Evolutionary conservation across 2,797 vertebrate species (phyloP), one percentile per base, ranked within the genome.

Genomic region (Trematomus bernacchii): DNA sequence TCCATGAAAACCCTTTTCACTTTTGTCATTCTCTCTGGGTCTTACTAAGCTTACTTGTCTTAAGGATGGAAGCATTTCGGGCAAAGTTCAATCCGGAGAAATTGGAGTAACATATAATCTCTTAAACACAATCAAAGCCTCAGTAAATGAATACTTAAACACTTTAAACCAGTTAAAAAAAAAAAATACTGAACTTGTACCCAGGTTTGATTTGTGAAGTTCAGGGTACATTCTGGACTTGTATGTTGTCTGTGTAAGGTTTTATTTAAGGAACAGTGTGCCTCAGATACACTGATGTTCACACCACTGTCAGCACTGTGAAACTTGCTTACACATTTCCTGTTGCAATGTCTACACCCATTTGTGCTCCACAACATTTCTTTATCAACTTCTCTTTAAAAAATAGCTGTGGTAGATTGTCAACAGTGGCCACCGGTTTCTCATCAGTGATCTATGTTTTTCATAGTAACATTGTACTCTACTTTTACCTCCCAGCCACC

Each of bases 291-390:
- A 21, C 2, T 1, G 23, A 42, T 58, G 19, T 57, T 66, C 71
- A 88, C 63, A 83, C 58, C 10, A 42, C n/a, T 68, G 69, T 93
- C 84, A 85, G 81, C 87, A 73, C 46, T 62, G 54, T 83, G 57
- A 53, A 21, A 80, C 65, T 58, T 19, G 64, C 75, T 83, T 64
- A 70, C 18, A 68, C 50, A 71, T 78, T 88, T 89, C 79, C 82
- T 86, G 60, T 80, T 33, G 5, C 6, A 21, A n/a, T 0, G 1
- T 40, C 23, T 33, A 0, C 30, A 4, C 15, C 3, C 11, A 11
- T 40, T 54, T 59, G 48, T 40, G 13, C 50, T 37, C 1, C 23
- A 9, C 48, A 23, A 18, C 10, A 18, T 54, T 40, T 71, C 67
- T 50, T 46, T 10, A 12, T 61, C 3, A 12, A 48, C 9, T 18